Evolutionary conservation across 2,888 invertebrate genomes (phyloP).

Genomic region (Mimachlamys varia): DNA sequence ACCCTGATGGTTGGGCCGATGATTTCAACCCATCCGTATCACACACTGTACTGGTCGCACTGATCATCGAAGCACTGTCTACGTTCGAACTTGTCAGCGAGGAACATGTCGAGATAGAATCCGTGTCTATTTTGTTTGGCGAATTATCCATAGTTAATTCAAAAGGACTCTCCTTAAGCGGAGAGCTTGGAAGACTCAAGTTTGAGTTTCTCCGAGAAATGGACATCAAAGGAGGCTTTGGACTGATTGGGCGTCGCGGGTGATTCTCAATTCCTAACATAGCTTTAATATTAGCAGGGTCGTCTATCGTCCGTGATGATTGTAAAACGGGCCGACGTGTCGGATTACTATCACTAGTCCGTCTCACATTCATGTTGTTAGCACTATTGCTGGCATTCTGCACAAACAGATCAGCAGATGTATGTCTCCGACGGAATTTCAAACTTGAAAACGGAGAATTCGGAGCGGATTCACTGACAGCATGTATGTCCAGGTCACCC

Average conservation of each 20-base stretch:
- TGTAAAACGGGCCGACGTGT: not conserved
- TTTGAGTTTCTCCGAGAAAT: constrained; percentile 61
- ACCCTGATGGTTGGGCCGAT: not conserved
- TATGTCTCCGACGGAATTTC: constrained; percentile 61
- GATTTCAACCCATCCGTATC: not conserved
- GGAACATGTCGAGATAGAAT: constrained; percentile 40
- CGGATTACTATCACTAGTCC: constrained; percentile 44
- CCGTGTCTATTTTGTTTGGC: not conserved
- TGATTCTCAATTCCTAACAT: constrained; percentile 57
- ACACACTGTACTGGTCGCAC: not conserved
- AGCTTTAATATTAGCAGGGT: constrained; percentile 58
- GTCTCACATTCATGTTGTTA: constrained; percentile 43
- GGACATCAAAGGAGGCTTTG: constrained; percentile 63
- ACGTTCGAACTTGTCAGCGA: constrained; percentile 17
- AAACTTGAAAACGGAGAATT: constrained; percentile 61
- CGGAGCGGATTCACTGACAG: constrained; percentile 60
- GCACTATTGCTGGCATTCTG: constrained; percentile 39
- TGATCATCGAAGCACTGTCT: constrained; percentile 1
- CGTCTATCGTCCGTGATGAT: constrained; percentile 51
- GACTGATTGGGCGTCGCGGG: constrained; percentile 65
- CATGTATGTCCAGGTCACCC: constrained; percentile 61
- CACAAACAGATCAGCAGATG: constrained; percentile 61
- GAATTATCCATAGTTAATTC: constrained; percentile 39
- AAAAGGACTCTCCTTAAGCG: constrained; percentile 42
- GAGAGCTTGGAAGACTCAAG: constrained; percentile 57